Conservation (phyloP, 2,888 invertebrate genomes). For the Linnaemya tessellans region DNA sequence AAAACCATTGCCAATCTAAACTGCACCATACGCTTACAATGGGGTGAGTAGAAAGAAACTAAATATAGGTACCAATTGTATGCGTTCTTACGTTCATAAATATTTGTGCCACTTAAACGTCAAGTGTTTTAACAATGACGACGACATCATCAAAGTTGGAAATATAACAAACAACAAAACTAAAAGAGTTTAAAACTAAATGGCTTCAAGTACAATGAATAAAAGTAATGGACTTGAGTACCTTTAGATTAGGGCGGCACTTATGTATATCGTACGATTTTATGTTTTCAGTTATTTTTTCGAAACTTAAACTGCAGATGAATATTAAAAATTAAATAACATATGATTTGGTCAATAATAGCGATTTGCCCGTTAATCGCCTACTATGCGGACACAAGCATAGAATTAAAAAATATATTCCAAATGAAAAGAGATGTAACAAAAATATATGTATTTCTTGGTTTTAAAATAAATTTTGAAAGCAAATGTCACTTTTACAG, state of each 20-base stretch:
- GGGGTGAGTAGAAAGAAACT: slow-evolving; percentile 82
- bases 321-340: too few relatives aligned
- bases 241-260: slow-evolving; percentile 15
- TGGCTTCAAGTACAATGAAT: slow-evolving; percentile 39
- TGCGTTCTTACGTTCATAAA: background rate
- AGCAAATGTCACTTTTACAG: too few relatives aligned
- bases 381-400: too few relatives aligned
- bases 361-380: too few relatives aligned
- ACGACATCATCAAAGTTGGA: slow-evolving; percentile 15
- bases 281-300: too few relatives aligned
- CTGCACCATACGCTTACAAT: slow-evolving; percentile 86
- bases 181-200: slow-evolving; percentile 28
- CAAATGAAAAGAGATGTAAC: too few relatives aligned
- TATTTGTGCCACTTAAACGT: slow-evolving; percentile 28
- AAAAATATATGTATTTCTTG: too few relatives aligned
- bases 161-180: slow-evolving; percentile 16
- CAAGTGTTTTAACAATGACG: slow-evolving; percentile 42
- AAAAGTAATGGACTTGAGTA: slow-evolving; percentile 14
- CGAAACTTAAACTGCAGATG: too few relatives aligned
- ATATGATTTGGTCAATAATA: too few relatives aligned
- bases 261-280: too few relatives aligned
- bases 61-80: background rate
- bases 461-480: too few relatives aligned
- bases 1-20: slow-evolving; percentile 85
- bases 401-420: too few relatives aligned